Conservation (phyloP, 1,140 invertebrate species). For the Ephestia elutella region DNA sequence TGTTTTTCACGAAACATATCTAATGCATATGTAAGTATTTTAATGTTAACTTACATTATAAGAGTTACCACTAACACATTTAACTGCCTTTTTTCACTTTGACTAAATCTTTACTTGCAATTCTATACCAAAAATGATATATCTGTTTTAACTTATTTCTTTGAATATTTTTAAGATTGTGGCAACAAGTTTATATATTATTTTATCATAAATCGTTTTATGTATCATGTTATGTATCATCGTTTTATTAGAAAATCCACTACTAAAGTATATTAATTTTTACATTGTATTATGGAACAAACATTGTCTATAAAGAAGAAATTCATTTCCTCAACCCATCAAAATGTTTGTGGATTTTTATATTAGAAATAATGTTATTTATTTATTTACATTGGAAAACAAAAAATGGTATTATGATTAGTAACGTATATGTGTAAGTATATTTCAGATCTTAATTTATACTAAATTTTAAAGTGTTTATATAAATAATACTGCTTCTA, state of each 20-base stretch:
- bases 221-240: too few relatives aligned
- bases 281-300: too few relatives aligned
- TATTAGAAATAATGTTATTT: too few relatives aligned
- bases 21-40: background rate
- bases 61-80: constrained; percentile 26
- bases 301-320: too few relatives aligned
- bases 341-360: background rate
- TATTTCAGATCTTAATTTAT: constrained; percentile 1
- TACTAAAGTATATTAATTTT: too few relatives aligned
- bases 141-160: background rate
- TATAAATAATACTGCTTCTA: constrained; percentile 19
- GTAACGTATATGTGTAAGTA: background rate
- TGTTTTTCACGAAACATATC: background rate
- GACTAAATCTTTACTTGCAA: background rate
- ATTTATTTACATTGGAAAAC: constrained; percentile 13
- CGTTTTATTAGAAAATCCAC: too few relatives aligned
- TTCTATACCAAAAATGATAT: background rate
- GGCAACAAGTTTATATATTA: too few relatives aligned
- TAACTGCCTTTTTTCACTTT: background rate
- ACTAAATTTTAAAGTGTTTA: constrained; percentile 25
- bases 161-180: background rate
- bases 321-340: too few relatives aligned
- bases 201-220: too few relatives aligned
- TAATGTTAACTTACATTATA: background rate
- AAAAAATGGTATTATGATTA: background rate